Conservation (phyloP, 2,888 invertebrate species). For the Gastracanthus pulcherrimus region DNA sequence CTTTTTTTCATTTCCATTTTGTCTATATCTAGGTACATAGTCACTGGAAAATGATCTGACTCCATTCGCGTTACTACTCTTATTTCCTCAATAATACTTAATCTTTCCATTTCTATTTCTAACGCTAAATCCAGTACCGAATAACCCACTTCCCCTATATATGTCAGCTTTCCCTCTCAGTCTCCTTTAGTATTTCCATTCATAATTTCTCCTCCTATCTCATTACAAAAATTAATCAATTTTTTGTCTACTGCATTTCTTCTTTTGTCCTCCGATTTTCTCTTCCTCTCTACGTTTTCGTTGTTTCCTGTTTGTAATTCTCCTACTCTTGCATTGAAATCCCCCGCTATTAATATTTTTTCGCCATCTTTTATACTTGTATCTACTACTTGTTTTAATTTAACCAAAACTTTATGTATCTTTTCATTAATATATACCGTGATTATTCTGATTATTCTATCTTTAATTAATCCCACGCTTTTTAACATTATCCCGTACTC, state of each 20-base stretch:
- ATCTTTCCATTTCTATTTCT: not conserved
- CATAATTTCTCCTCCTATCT: not conserved
- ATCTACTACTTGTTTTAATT: not conserved
- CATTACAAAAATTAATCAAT: not conserved
- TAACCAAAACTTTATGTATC: not conserved
- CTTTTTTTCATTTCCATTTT: too few relatives aligned
- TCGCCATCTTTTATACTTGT: not conserved
- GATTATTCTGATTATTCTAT: not conserved
- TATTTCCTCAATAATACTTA: not conserved
- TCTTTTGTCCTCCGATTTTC: not conserved
- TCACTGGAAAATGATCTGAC: too few relatives aligned
- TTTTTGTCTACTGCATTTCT: not conserved
- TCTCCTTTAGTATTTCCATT: not conserved
- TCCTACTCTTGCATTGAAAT: not conserved
- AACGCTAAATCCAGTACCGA: not conserved
- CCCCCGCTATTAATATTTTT: not conserved
- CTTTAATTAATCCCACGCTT: not conserved
- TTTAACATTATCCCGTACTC: not conserved
- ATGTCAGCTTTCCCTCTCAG: not conserved
- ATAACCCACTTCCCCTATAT: too few relatives aligned
- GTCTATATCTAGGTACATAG: too few relatives aligned
- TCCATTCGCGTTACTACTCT: not conserved
- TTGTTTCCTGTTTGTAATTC: not conserved
- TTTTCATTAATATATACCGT: not conserved
- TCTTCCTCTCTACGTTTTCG: not conserved